phyloP scores from a whole-genome alignment of 2,113 vertebrate species.

The Centropus unirufus region DNA sequence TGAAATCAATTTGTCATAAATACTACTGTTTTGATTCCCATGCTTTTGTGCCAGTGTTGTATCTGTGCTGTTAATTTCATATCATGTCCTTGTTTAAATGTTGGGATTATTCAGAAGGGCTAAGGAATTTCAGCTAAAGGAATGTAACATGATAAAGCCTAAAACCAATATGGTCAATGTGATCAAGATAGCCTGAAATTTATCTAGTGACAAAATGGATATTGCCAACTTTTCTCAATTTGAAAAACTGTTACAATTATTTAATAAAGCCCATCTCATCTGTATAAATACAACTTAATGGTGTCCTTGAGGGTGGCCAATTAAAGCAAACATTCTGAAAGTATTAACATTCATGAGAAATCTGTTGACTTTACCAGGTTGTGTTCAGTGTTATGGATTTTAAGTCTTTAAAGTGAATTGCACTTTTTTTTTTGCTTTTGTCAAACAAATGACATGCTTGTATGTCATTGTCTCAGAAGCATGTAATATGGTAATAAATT shows the following conservation, averaged over 20 bases:
- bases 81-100: neutral
- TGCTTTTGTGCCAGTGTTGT: neutral
- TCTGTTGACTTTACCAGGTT: neutral
- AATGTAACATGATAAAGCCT: neutral
- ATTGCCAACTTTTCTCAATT: neutral
- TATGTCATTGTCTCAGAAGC: neutral
- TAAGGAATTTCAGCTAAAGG: neutral
- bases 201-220: neutral
- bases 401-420: neutral
- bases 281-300: neutral
- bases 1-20: neutral
- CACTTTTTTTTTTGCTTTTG: neutral
- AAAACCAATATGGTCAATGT: neutral
- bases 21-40: neutral
- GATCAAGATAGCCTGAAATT: neutral
- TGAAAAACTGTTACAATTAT: neutral
- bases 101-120: neutral
- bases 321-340: neutral
- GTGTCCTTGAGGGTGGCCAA: neutral
- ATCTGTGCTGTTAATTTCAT: neutral
- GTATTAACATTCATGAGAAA: neutral
- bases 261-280: neutral
- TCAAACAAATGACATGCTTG: neutral
- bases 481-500: neutral
- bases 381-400: neutral